phyloP scores from a whole-genome alignment of 2,113 vertebrate genomes.

The Rutilus rutilus region DNA sequence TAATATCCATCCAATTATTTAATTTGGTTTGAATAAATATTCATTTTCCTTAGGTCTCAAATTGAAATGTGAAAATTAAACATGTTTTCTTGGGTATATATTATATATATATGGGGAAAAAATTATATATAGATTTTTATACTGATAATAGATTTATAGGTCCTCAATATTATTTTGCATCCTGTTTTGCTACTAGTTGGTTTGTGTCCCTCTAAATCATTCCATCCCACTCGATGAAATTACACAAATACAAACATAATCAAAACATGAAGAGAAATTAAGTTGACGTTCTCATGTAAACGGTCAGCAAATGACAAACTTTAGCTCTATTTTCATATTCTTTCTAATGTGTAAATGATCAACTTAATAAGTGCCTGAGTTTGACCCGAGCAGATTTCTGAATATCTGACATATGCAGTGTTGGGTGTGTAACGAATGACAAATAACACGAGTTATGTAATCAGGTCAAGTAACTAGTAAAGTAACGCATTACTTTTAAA shows the following conservation, averaged over 20 bases:
- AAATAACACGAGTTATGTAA: no score
- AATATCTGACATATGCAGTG: not conserved
- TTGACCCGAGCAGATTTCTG: constrained; percentile 7
- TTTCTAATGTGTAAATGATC: not conserved
- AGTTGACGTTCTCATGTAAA: constrained; percentile 2
- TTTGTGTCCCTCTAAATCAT: not conserved
- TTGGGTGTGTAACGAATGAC: no score
- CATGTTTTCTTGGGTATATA: no score
- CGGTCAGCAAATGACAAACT: not conserved
- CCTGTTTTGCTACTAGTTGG: not conserved
- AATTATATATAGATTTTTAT: no score
- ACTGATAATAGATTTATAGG: not conserved
- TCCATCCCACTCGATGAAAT: not conserved
- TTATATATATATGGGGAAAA: no score
- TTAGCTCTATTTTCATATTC: not conserved
- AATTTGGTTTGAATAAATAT: not conserved
- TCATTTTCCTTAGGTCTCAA: not conserved
- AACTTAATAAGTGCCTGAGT: constrained; percentile 12
- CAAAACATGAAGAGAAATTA: not conserved
- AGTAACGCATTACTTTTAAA: no score
- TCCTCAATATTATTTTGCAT: not conserved
- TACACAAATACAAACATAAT: not conserved
- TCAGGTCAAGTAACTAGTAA: no score
- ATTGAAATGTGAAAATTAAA: not conserved
- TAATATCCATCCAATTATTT: not conserved